A percentile compares a stretch with the other conserved stretches of the same genome.
These are phyloP conservation scores for Meloidogyne floridensis DNA, from an alignment of 1,140 invertebrate species.

Conservation along the genomic window DNA sequence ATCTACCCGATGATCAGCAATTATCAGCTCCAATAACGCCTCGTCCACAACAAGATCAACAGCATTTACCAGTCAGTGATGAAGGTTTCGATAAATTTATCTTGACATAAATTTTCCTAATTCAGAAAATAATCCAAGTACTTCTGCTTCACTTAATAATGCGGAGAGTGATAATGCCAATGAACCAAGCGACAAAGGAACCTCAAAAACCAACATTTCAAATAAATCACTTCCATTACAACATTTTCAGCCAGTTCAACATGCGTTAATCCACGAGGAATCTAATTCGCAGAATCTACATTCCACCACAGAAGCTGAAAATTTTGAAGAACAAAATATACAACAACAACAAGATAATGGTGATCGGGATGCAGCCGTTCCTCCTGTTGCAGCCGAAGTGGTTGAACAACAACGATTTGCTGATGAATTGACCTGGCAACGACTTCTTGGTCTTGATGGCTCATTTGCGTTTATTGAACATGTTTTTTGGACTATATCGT, in stretches of 20 bases:
- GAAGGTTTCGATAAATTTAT: not conserved
- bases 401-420: constrained; percentile 73
- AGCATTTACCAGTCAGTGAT: not conserved
- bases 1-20: constrained; percentile 40
- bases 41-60: not conserved
- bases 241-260: constrained; percentile 19
- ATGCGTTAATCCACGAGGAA: not conserved
- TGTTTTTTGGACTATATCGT: constrained; percentile 93
- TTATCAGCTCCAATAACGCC: not conserved
- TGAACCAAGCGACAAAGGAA: not conserved
- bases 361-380: constrained; percentile 79
- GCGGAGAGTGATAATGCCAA: not conserved
- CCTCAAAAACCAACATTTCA: not conserved
- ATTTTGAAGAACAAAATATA: constrained; percentile 9
- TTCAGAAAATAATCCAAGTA: not conserved
- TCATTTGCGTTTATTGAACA: constrained; percentile 95
- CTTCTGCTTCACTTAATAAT: not conserved
- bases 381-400: constrained; percentile 14
- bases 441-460: constrained; percentile 90
- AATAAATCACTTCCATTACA: constrained; percentile 15
- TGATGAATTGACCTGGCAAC: constrained; percentile 96
- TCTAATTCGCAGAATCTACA: constrained; percentile 2
- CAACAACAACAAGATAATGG: constrained; percentile 42
- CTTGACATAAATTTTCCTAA: not conserved
- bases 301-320: constrained; percentile 41